These are phyloP conservation scores for Lordiphosa clarofinis DNA, from an alignment of 1,140 invertebrate genomes.

Conservation along the genomic window DNA sequence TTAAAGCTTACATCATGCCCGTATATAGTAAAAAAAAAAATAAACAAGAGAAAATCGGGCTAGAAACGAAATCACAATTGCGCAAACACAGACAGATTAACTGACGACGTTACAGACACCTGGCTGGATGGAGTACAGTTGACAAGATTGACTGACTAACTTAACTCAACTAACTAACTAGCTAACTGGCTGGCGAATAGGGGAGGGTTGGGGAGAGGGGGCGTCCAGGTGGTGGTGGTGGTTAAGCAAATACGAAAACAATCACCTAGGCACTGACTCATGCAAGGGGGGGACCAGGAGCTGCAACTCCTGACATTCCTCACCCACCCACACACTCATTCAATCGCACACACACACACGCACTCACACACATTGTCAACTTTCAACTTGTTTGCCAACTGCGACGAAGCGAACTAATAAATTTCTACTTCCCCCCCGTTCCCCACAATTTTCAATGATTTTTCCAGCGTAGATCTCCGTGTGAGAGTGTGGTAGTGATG, in stretches of 20 bases:
- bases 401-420: slow-evolving; percentile 76
- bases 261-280: slow-evolving; percentile 39
- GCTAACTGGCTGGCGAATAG: slow-evolving; percentile 14
- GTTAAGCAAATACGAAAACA: slow-evolving; percentile 40
- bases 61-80: slow-evolving; percentile 44
- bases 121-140: slow-evolving; percentile 71
- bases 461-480: slow-evolving; percentile 18
- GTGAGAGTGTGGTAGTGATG: slow-evolving; percentile 40
- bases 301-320: slow-evolving; percentile 34
- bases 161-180: slow-evolving; percentile 23
- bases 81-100: slow-evolving; percentile 20
- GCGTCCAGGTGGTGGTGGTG: slow-evolving; percentile 5
- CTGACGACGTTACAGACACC: slow-evolving; percentile 19
- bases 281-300: slow-evolving; percentile 16
- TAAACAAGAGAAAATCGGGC: slow-evolving; percentile 31
- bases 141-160: slow-evolving; percentile 73
- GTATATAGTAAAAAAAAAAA: slow-evolving; percentile 19
- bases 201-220: slow-evolving; percentile 6
- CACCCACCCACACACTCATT: slow-evolving; percentile 32
- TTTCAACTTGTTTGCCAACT: slow-evolving; percentile 73
- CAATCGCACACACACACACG: slow-evolving; percentile 24
- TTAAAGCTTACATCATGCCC: slow-evolving; percentile 43
- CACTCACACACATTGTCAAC: slow-evolving; percentile 34
- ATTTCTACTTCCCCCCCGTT: slow-evolving; percentile 49
- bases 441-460: slow-evolving; percentile 4